Evolutionary conservation across 30 jellyfish, hydroid and myxozoan genomes (phyloP).

Genomic region (Aurelia sp.): DNA sequence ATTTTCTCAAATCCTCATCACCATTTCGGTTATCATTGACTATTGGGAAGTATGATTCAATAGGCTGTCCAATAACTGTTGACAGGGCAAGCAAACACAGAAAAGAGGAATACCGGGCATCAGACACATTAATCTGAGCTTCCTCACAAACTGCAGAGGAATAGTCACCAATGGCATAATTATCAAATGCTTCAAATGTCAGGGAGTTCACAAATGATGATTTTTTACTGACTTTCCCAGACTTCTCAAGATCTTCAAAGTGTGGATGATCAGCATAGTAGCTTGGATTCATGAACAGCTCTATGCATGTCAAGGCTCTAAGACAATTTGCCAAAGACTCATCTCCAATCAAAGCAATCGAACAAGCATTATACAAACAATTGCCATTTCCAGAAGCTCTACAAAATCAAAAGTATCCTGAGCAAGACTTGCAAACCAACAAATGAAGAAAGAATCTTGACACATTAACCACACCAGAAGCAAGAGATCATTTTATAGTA

Average conservation of each 20-base stretch:
- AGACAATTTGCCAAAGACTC: conserved; percentile 22
- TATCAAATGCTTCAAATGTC: conserved; percentile 23
- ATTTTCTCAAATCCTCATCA: neutral
- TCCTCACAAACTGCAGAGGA: conserved; percentile 13
- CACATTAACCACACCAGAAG: too few species aligned
- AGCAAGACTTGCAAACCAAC: too few species aligned
- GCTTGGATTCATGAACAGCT: conserved; percentile 10
- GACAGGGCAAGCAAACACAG: conserved; percentile 48
- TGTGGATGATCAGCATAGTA: conserved; percentile 44
- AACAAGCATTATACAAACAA: conserved; percentile 48
- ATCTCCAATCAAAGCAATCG: conserved; percentile 59
- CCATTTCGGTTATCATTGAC: neutral
- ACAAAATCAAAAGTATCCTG: neutral
- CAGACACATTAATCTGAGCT: conserved; percentile 6
- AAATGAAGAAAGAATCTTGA: too few species aligned
- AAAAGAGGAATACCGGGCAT: conserved; percentile 29
- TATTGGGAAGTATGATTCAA: conserved; percentile 47
- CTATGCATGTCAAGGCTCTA: conserved; percentile 27
- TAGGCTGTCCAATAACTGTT: conserved; percentile 35
- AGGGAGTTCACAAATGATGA: neutral
- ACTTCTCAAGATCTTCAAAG: conserved; percentile 3
- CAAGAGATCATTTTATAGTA: too few species aligned
- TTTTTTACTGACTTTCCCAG: neutral
- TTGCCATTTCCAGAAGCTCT: conserved; percentile 49
- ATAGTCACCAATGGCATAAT: neutral